Conservation (phyloP, 2,797 vertebrate species). For the Serranus cabrilla region DNA sequence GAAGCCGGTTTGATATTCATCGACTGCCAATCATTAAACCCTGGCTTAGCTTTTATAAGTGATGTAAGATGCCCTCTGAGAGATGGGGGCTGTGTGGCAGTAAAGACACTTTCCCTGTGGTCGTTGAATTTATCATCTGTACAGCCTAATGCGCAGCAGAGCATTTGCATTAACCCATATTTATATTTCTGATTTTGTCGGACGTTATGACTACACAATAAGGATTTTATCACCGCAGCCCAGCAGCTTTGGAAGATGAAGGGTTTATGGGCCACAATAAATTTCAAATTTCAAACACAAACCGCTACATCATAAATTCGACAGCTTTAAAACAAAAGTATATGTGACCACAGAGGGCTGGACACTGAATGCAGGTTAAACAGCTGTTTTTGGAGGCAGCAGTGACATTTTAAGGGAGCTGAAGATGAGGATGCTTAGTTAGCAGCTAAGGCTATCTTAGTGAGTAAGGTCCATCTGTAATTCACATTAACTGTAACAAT, state of each 20-base stretch:
- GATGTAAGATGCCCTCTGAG: not conserved
- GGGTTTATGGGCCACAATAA: not conserved
- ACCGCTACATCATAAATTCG: not conserved
- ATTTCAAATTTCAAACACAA: not conserved
- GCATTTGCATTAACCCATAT: not conserved
- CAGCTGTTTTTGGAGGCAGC: too few relatives aligned
- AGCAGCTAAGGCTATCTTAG: too few relatives aligned
- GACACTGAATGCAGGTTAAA: not conserved
- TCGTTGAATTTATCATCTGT: not conserved
- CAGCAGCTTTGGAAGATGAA: not conserved
- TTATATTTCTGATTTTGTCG: not conserved
- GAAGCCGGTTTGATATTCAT: too few relatives aligned
- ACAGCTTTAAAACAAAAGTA: not conserved
- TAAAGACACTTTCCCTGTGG: not conserved
- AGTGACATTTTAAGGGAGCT: too few relatives aligned
- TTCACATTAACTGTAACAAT: too few relatives aligned
- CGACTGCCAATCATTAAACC: not conserved
- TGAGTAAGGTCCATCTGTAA: too few relatives aligned
- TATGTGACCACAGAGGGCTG: not conserved
- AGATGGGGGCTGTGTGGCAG: not conserved
- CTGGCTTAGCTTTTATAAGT: not conserved
- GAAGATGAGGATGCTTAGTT: too few relatives aligned
- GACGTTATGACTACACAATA: not conserved
- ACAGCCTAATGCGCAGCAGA: not conserved
- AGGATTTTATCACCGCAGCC: not conserved